phyloP scores from a whole-genome alignment of 2,797 vertebrate species.

The Enteromius afrohamiltoni region DNA sequence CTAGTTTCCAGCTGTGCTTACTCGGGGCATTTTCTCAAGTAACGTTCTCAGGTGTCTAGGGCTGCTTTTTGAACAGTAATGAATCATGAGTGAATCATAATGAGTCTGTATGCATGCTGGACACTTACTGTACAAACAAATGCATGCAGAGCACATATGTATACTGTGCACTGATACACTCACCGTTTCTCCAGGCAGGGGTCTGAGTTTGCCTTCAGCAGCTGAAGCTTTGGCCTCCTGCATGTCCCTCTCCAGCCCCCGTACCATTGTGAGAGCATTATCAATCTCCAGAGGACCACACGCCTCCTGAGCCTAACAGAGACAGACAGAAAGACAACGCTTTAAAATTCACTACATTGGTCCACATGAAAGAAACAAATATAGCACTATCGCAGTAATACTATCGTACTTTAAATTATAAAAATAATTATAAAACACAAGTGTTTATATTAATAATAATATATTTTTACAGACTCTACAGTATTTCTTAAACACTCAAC shows the following conservation, averaged over 20 bases:
- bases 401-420: no score
- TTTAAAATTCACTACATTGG: not conserved
- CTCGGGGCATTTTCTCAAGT: not conserved
- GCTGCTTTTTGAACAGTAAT: not conserved
- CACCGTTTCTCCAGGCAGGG: constrained; percentile 94
- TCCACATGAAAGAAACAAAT: no score
- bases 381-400: no score
- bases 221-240: constrained; percentile 92
- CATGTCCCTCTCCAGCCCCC: constrained; percentile 91
- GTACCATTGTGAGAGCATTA: constrained; percentile 88
- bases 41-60: not conserved
- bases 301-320: constrained; percentile 89
- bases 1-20: not conserved
- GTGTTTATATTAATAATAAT: not conserved
- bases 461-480: not conserved
- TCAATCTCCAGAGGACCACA: constrained; percentile 97
- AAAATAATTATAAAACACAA: not conserved
- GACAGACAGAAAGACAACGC: not conserved
- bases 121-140: not conserved
- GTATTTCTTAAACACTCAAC: not conserved
- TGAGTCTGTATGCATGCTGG: not conserved
- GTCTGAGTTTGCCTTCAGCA: constrained; percentile 87
- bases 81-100: not conserved
- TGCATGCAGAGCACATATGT: not conserved
- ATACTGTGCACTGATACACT: constrained; percentile 48